Percentiles rank a stretch among this genome's conserved stretches.
Evolutionary conservation across 2,113 vertebrate genomes (phyloP).

Genomic region (Lophotis ruficrista): DNA sequence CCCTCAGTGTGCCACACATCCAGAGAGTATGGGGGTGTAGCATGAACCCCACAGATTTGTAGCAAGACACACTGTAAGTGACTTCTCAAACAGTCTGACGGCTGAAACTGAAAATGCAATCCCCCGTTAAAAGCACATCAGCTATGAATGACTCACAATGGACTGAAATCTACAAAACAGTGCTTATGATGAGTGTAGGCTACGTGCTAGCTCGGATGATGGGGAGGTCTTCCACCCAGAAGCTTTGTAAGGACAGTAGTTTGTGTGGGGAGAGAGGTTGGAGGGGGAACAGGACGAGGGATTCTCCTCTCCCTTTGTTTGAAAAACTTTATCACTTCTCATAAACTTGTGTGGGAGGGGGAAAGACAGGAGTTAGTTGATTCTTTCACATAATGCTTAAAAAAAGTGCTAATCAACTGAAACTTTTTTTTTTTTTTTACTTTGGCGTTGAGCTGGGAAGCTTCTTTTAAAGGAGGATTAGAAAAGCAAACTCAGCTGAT

Average conservation of each 20-base stretch:
- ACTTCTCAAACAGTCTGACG: neutral
- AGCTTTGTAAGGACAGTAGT: neutral
- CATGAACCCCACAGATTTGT: neutral
- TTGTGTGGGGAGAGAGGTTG: neutral
- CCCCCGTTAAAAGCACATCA: neutral
- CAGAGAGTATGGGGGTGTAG: neutral
- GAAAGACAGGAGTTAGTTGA: neutral
- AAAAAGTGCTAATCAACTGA: neutral
- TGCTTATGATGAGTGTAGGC: neutral
- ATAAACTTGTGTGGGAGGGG: neutral
- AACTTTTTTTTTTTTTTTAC: neutral
- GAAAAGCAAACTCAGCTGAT: neutral
- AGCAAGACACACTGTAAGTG: neutral
- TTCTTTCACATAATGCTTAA: neutral
- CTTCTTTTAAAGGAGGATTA: neutral
- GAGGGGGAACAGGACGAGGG: neutral
- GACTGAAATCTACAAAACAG: neutral
- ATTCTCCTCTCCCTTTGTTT: neutral
- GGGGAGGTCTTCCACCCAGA: neutral
- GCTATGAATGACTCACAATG: neutral
- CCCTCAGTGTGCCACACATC: neutral
- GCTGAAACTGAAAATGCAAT: neutral
- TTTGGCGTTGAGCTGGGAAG: neutral
- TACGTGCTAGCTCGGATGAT: neutral
- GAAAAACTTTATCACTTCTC: neutral